A percentile compares a stretch with the other conserved stretches of the same genome.
These are phyloP conservation scores for Poeciliopsis paucimaculata DNA, from an alignment of 2,797 vertebrate species.

Conservation along the genomic window DNA sequence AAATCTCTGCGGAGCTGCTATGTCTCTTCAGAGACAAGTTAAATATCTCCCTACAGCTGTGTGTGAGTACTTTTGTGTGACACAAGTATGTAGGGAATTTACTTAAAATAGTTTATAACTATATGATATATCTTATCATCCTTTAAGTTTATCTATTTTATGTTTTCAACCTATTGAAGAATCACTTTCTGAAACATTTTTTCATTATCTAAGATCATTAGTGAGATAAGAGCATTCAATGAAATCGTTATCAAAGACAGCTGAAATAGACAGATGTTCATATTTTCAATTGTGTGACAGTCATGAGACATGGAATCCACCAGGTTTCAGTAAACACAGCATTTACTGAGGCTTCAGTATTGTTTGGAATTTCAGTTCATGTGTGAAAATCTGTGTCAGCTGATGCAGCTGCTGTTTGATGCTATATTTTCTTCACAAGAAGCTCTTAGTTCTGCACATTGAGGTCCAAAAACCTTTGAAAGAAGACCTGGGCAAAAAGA, in stretches of 20 bases:
- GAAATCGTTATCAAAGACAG: constrained; percentile 15
- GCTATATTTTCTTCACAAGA: constrained; percentile 22
- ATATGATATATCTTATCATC: not conserved
- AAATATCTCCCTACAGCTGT: not conserved
- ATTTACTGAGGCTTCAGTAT: constrained; percentile 9
- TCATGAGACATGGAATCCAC: constrained; percentile 63
- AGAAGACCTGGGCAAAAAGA: constrained; percentile 48
- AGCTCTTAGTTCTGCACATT: constrained; percentile 39
- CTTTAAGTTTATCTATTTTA: not conserved
- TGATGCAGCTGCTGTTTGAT: constrained; percentile 34
- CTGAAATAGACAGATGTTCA: constrained; percentile 57
- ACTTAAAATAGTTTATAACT: not conserved
- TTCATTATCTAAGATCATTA: too few species aligned
- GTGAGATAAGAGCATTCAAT: not conserved
- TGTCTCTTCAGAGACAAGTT: constrained; percentile 1
- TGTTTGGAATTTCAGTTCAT: not conserved
- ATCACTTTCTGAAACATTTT: not conserved
- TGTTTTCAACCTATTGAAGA: not conserved
- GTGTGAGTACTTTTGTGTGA: not conserved
- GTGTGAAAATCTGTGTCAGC: constrained; percentile 29
- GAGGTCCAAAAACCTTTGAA: constrained; percentile 49
- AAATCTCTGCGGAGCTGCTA: not conserved
- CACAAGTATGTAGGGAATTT: not conserved
- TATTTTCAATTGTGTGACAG: constrained; percentile 51
- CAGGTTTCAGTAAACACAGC: constrained; percentile 32